Base-by-base conservation (phyloP, 1,140 invertebrate genomes). In the Solenopsis invicta region DNA sequence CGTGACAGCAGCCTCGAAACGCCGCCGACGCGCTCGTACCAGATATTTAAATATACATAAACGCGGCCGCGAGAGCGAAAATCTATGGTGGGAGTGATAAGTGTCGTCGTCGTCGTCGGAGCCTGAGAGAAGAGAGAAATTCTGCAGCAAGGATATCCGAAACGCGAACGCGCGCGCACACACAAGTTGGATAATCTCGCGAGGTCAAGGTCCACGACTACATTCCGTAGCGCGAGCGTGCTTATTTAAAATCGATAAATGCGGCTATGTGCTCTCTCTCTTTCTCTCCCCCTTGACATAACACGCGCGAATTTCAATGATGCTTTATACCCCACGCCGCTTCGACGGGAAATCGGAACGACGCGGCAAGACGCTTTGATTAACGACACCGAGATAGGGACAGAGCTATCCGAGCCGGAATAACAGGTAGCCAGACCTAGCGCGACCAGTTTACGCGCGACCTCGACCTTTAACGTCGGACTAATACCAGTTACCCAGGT, bases 241-340 rank as follows among this genome's bases (percentile, higher is more conserved):
- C 41, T 84, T 84, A 84, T 84, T 84, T 74, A 84, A 84, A 84
- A 84, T 84, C 80, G 69, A 84, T 84, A 84, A 62, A 84, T 62
- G 34, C 59, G 67, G 24, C 37, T 61, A 74, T 54, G 37, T 48
- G 29, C 34, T 45, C 64, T 69, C 50, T 48, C 48, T 48, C 48
- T 48, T 8, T 56, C 8, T 56, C 54, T 62, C 34, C 34, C 80
- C 34, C 80, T 74, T 54, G 56, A 75, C 54, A 45, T 56, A 67
- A 29, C 45, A 74, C 12, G 67, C 41, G 54, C 16, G 48, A 56
- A 21, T 69, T 37, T 69, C 48, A 50, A 48, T 37, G n/a, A 2
- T 75, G 24, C 67, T 61, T 61, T 82, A 34, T 37, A 48, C 18
- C 4, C 21, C 18, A 37, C 29, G 54, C 13, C 56, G 41, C 16